Percentiles rank a stretch among this genome's conserved stretches.
Evolutionary conservation across 2,797 vertebrate genomes (phyloP).

Genomic region (Podarcis lilfordi): DNA sequence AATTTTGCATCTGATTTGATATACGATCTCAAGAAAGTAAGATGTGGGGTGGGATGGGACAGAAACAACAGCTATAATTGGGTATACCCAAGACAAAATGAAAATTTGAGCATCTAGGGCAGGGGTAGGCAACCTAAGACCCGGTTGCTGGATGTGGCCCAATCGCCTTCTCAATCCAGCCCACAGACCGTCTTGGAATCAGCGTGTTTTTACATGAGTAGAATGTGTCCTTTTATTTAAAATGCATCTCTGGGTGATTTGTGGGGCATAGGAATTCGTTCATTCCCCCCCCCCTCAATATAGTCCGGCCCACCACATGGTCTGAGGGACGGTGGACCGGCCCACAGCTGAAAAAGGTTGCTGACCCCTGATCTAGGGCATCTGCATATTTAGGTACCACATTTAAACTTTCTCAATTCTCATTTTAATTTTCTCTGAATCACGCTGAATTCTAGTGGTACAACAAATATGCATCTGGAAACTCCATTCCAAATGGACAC

Average conservation of each 20-base stretch:
- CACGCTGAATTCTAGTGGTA: not conserved
- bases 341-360: too few species aligned
- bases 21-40: not conserved
- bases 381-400: not conserved
- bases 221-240: too few species aligned
- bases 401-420: not conserved
- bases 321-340: too few species aligned
- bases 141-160: too few species aligned
- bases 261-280: too few species aligned
- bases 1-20: not conserved
- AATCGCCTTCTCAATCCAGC: too few species aligned
- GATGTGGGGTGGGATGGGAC: not conserved
- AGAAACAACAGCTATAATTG: not conserved
- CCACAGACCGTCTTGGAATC: too few species aligned
- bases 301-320: too few species aligned
- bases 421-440: not conserved
- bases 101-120: not conserved
- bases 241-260: too few species aligned
- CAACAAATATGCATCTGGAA: not conserved
- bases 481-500: constrained; percentile 5
- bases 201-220: too few species aligned
- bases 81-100: not conserved
- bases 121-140: too few species aligned
- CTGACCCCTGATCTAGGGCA: not conserved
- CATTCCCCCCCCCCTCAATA: too few species aligned